Percentiles rank a stretch among this genome's conserved stretches.
phyloP scores from a whole-genome alignment of 30 jellyfish, hydroid and myxozoan species.

The Chironex yamaguchii region DNA sequence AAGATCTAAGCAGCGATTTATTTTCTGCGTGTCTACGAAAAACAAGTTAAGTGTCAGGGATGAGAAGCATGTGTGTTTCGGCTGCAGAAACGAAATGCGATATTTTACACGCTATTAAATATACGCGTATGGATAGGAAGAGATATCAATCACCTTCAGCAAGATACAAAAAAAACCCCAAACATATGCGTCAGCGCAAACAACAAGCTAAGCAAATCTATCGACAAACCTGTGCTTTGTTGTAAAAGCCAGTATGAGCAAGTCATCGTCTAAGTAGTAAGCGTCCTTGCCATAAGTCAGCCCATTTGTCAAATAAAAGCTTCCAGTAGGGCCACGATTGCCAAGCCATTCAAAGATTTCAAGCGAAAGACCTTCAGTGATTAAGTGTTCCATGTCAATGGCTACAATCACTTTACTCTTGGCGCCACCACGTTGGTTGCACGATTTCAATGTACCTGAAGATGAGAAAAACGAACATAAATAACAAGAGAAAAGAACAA shows the following conservation, averaged over 20 bases:
- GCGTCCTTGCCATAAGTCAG: conserved; percentile 48
- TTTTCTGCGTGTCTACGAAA: too few species aligned
- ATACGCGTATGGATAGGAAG: too few species aligned
- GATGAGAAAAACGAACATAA: neutral
- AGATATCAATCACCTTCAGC: too few species aligned
- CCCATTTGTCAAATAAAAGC: conserved; percentile 61
- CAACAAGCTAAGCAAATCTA: too few species aligned
- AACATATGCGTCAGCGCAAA: too few species aligned
- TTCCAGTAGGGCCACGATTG: conserved; percentile 65
- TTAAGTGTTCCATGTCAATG: conserved; percentile 76
- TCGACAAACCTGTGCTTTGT: conserved; percentile 70
- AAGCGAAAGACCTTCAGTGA: conserved; percentile 55
- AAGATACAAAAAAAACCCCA: too few species aligned
- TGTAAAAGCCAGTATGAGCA: conserved; percentile 85
- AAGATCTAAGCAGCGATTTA: too few species aligned
- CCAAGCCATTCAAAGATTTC: conserved; percentile 84
- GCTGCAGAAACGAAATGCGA: too few species aligned
- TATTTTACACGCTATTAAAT: too few species aligned
- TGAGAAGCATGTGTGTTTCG: too few species aligned
- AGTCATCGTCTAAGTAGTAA: conserved; percentile 69
- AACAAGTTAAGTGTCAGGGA: too few species aligned
- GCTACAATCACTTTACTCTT: conserved; percentile 46
- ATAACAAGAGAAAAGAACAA: too few species aligned
- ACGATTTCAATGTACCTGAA: conserved; percentile 65
- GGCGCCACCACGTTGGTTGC: conserved; percentile 3